These are phyloP conservation scores for Tigriopus californicus DNA, from an alignment of 2,888 invertebrate species.

Conservation along the genomic window DNA sequence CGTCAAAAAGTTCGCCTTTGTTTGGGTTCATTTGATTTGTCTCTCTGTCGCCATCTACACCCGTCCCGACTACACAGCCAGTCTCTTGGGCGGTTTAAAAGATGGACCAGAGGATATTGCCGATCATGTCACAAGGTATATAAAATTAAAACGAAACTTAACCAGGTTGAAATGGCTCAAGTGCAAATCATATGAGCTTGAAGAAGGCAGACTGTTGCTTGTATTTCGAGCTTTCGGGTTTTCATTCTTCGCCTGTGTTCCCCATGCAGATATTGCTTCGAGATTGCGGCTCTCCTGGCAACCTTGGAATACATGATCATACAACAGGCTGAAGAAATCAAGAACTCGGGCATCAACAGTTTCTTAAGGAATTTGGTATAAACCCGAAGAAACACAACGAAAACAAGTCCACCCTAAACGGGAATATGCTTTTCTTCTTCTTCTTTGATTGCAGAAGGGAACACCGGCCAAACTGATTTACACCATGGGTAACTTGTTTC, in stretches of 20 bases:
- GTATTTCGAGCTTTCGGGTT: neutral
- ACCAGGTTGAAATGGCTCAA: neutral
- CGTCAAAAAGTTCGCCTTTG: neutral
- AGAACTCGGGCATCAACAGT: constrained; percentile 73
- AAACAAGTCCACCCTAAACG: too few relatives aligned
- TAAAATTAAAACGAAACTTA: too few relatives aligned
- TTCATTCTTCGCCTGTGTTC: constrained; percentile 1
- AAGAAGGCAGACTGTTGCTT: neutral
- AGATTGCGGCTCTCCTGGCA: constrained; percentile 63
- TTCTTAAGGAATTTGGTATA: constrained; percentile 84
- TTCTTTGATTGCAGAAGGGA: constrained; percentile 17
- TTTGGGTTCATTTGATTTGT: constrained; percentile 5
- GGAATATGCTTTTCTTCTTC: too few relatives aligned
- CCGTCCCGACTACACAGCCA: neutral
- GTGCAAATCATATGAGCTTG: neutral
- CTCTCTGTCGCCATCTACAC: constrained; percentile 5
- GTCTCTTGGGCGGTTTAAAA: constrained; percentile 5
- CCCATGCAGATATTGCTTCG: constrained; percentile 48
- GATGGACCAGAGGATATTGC: neutral
- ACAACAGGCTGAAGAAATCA: constrained; percentile 83
- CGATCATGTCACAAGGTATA: constrained; percentile 7
- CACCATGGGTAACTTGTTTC: constrained; percentile 59
- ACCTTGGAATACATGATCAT: constrained; percentile 71
- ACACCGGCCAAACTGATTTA: constrained; percentile 18
- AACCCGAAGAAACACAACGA: too few relatives aligned